These are phyloP conservation scores for Allolobophora icterica DNA, from an alignment of 2,888 invertebrate genomes.

Conservation along the genomic window DNA sequence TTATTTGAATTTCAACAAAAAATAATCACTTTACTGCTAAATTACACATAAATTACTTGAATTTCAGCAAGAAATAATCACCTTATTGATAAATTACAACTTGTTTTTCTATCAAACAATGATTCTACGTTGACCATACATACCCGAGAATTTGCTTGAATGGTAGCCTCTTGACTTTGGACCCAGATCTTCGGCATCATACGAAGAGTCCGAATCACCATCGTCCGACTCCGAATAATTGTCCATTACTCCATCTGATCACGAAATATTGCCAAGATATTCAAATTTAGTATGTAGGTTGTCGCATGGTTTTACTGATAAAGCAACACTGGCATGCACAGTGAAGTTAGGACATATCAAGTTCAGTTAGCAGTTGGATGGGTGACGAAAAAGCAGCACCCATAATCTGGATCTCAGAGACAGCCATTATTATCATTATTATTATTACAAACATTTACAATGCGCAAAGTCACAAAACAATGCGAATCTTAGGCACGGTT, in stretches of 20 bases:
- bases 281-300: neutral
- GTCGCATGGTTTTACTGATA: neutral
- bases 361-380: neutral
- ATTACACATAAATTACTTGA: too few relatives aligned
- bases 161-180: neutral
- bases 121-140: neutral
- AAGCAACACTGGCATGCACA: neutral
- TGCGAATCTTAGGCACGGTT: too few relatives aligned
- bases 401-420: too few relatives aligned
- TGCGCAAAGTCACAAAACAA: too few relatives aligned
- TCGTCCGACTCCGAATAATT: conserved; percentile 30
- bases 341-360: neutral
- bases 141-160: conserved; percentile 7
- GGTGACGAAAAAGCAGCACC: too few relatives aligned
- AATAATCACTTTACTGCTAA: too few relatives aligned
- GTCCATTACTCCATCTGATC: conserved; percentile 9
- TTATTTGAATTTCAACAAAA: too few relatives aligned
- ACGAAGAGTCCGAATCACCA: conserved; percentile 28
- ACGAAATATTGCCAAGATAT: neutral
- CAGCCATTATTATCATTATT: too few relatives aligned
- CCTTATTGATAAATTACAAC: too few relatives aligned
- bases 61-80: too few relatives aligned
- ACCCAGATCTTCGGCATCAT: neutral
- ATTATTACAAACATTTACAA: too few relatives aligned
- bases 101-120: too few relatives aligned